Evolutionary conservation across 2,797 vertebrate species (phyloP).

Genomic region (Chaetodon trifasciatus): DNA sequence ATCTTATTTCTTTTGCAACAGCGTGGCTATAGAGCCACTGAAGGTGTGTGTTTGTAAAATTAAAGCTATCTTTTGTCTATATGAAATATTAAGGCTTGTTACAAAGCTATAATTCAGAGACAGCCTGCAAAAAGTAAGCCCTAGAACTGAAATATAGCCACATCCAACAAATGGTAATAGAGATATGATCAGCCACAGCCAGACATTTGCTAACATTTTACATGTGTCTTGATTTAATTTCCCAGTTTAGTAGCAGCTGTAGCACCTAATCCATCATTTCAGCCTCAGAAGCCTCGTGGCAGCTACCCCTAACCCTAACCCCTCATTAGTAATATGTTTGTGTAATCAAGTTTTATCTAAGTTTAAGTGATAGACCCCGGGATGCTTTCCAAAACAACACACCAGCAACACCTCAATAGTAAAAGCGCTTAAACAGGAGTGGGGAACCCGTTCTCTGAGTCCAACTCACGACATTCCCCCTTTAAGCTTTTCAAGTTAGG

Average conservation of each 20-base stretch:
- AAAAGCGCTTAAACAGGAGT: neutral
- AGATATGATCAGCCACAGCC: constrained; percentile 3
- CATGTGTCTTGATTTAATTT: constrained; percentile 28
- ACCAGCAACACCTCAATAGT: neutral
- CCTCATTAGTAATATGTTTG: constrained; percentile 2
- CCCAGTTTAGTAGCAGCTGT: constrained; percentile 19
- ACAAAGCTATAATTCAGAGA: neutral
- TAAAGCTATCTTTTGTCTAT: neutral
- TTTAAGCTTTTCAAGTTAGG: constrained; percentile 29
- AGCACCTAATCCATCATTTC: constrained; percentile 28
- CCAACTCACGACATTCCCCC: constrained; percentile 44
- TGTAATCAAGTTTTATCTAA: constrained; percentile 5
- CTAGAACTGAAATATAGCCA: neutral
- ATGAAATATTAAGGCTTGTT: neutral
- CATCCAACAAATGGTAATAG: neutral
- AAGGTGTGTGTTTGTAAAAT: constrained; percentile 3
- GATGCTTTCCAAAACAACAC: constrained; percentile 23
- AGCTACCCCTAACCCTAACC: neutral
- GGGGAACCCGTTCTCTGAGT: constrained; percentile 22
- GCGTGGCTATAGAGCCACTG: neutral
- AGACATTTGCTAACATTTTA: constrained; percentile 16
- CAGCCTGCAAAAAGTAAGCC: neutral
- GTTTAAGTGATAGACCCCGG: constrained; percentile 13
- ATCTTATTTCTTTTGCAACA: constrained; percentile 1
- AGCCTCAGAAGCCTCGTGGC: constrained; percentile 19